phyloP scores from a whole-genome alignment of 2,113 vertebrate species.

The Mirounga angustirostris region DNA sequence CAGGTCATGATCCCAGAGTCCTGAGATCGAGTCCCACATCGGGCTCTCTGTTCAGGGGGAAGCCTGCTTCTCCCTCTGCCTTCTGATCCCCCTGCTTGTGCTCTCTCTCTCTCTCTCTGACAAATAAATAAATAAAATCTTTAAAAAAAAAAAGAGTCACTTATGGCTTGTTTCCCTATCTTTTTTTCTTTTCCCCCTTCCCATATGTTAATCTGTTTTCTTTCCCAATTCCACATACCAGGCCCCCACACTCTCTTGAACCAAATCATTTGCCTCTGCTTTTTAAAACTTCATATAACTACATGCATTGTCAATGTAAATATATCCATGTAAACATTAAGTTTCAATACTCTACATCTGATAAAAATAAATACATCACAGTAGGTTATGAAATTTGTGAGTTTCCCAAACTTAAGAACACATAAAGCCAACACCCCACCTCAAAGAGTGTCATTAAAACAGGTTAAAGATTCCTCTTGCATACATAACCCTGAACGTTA shows the following conservation, averaged over 20 bases:
- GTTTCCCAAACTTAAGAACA: not conserved
- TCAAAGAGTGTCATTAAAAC: not conserved
- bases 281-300: conserved; percentile 57
- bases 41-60: no score
- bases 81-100: no score
- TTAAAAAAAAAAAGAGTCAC: not conserved
- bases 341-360: not conserved
- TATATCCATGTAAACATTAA: not conserved
- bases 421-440: not conserved
- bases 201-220: not conserved
- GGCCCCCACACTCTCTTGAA: not conserved
- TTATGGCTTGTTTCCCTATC: not conserved
- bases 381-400: not conserved
- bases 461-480: not conserved
- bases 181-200: not conserved
- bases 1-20: no score
- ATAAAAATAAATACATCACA: not conserved
- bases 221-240: not conserved
- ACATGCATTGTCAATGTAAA: conserved; percentile 11
- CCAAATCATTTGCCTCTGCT: not conserved
- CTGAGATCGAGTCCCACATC: no score
- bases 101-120: no score
- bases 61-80: no score
- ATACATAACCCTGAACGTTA: not conserved
- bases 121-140: no score